Conservation (phyloP, 1,140 invertebrate genomes). For the Ylistrum balloti region DNA sequence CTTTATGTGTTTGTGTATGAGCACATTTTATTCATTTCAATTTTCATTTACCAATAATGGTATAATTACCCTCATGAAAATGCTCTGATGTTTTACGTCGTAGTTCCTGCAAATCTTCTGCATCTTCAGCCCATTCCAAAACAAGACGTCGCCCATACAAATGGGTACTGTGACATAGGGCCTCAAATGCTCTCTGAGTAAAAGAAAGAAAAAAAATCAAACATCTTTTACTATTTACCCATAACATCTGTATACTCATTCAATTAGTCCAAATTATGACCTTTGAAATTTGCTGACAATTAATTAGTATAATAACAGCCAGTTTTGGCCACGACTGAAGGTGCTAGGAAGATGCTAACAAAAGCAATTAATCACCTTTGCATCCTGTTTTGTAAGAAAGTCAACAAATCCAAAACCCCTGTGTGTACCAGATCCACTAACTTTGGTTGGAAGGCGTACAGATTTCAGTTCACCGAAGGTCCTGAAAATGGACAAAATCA, state of each 20-base stretch:
- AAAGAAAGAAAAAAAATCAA: neutral
- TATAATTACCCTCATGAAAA: conserved; percentile 82
- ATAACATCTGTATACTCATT: too few species aligned
- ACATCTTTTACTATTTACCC: too few species aligned
- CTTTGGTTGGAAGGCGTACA: conserved; percentile 95
- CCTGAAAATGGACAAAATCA: conserved; percentile 83
- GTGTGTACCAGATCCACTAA: conserved; percentile 89
- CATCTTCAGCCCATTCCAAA: conserved; percentile 96
- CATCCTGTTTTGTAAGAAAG: conserved; percentile 93
- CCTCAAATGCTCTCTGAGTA: conserved; percentile 93
- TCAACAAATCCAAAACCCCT: conserved; percentile 99
- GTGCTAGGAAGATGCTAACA: too few species aligned
- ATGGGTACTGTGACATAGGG: conserved; percentile 97
- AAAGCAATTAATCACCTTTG: conserved; percentile 88
- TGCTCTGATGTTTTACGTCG: conserved; percentile 92
- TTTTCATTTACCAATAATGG: neutral
- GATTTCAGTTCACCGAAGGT: conserved; percentile 97
- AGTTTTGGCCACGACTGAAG: too few species aligned
- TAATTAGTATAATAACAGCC: too few species aligned
- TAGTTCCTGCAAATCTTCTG: conserved; percentile 90
- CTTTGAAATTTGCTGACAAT: too few species aligned
- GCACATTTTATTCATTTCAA: too few species aligned
- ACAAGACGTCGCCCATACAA: conserved; percentile 97
- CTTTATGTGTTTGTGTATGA: too few species aligned
- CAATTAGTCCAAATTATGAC: too few species aligned